Percentiles rank a stretch among this genome's conserved stretches.
phyloP scores from a whole-genome alignment of 2,888 invertebrate species.

The Cantharis nigra region DNA sequence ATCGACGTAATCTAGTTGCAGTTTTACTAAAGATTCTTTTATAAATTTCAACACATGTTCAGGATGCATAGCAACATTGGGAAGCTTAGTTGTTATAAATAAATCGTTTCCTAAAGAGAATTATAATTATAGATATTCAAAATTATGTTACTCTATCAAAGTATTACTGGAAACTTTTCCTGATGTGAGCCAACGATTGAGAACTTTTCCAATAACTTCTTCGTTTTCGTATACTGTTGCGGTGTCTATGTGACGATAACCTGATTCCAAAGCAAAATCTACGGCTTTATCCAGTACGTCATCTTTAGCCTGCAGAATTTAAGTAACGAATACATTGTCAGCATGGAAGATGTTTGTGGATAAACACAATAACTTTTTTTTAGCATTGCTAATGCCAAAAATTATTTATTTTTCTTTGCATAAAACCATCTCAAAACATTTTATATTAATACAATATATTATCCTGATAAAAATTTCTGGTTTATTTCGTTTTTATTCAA shows the following conservation, averaged over 20 bases:
- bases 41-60: slow-evolving; percentile 65
- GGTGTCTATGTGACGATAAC: slow-evolving; percentile 74
- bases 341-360: too few species aligned
- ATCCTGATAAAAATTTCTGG: too few species aligned
- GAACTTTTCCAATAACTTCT: slow-evolving; percentile 65
- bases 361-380: too few species aligned
- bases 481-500: not conserved
- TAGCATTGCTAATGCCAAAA: too few species aligned
- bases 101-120: slow-evolving; percentile 68
- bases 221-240: slow-evolving; percentile 68
- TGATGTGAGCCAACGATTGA: not conserved
- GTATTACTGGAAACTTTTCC: not conserved
- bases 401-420: too few species aligned
- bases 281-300: slow-evolving; percentile 64
- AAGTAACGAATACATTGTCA: not conserved
- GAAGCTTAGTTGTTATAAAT: slow-evolving; percentile 78
- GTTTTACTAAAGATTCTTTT: slow-evolving; percentile 64
- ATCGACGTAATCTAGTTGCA: slow-evolving; percentile 76
- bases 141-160: not conserved
- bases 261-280: slow-evolving; percentile 69
- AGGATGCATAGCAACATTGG: slow-evolving; percentile 64
- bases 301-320: slow-evolving; percentile 60
- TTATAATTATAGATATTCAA: not conserved
- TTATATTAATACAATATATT: too few species aligned
- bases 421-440: too few species aligned